Percentiles rank a stretch among this genome's conserved stretches.
These are phyloP conservation scores for Lycia hirtaria DNA, from an alignment of 2,888 invertebrate genomes.

Conservation along the genomic window DNA sequence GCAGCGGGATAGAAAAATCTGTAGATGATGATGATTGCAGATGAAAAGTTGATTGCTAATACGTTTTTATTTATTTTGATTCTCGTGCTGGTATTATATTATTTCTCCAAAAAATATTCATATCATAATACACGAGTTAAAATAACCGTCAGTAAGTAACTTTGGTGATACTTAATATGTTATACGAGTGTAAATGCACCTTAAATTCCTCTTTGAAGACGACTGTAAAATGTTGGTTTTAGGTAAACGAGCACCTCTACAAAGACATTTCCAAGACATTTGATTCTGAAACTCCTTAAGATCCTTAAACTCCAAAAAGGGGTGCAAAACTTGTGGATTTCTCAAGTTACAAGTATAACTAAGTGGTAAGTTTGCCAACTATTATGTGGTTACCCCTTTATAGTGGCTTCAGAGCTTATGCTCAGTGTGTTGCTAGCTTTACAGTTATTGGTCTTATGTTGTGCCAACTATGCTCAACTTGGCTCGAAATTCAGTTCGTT, in stretches of 20 bases:
- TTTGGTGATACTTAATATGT: too few relatives aligned
- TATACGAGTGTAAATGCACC: too few relatives aligned
- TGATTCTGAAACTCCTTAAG: slow-evolving; percentile 41
- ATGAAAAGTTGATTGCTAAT: too few relatives aligned
- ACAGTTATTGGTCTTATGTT: slow-evolving; percentile 23
- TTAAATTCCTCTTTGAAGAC: not conserved
- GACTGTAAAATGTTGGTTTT: not conserved
- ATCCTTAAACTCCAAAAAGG: slow-evolving; percentile 38
- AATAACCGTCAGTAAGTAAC: too few relatives aligned
- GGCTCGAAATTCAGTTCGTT: slow-evolving; percentile 3
- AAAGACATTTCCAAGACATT: slow-evolving; percentile 40
- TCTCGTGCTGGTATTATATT: too few relatives aligned
- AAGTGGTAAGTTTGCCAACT: slow-evolving; percentile 49
- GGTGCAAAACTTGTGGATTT: slow-evolving; percentile 50
- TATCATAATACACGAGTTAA: too few relatives aligned
- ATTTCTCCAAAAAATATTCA: too few relatives aligned
- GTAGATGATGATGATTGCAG: too few relatives aligned
- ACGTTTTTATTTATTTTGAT: too few relatives aligned
- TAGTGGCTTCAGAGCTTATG: slow-evolving; percentile 38
- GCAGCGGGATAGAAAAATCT: too few relatives aligned
- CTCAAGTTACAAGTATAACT: slow-evolving; percentile 46
- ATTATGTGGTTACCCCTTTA: slow-evolving; percentile 47
- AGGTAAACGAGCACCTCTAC: not conserved
- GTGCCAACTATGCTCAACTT: slow-evolving; percentile 22
- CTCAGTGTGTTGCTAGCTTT: slow-evolving; percentile 30